A percentile compares a stretch with the other conserved stretches of the same genome.
phyloP scores from a whole-genome alignment of 30 jellyfish, hydroid and myxozoan genomes.

The Cassiopea andromeda region DNA sequence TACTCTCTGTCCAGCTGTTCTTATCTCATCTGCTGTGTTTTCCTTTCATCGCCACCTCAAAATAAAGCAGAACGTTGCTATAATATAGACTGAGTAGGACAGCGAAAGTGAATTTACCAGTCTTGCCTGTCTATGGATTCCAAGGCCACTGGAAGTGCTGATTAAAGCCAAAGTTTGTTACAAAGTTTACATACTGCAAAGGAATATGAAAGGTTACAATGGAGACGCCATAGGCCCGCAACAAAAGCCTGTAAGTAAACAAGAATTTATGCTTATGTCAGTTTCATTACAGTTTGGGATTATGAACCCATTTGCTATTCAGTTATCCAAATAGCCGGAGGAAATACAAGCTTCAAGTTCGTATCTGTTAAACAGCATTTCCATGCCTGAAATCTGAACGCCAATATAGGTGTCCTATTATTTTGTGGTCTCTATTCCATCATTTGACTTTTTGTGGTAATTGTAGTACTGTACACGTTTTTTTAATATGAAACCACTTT shows the following conservation, averaged over 20 bases:
- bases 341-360: no score
- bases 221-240: conserved; percentile 15
- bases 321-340: no score
- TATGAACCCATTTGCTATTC: background rate
- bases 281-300: background rate
- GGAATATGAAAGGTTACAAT: background rate
- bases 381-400: no score
- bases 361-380: no score
- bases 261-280: background rate
- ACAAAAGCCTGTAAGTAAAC: conserved; percentile 10
- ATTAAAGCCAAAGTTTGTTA: background rate
- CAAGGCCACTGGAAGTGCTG: background rate
- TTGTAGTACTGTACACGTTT: no score
- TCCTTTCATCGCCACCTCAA: conserved; percentile 19
- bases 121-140: no score
- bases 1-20: conserved; percentile 53
- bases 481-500: no score
- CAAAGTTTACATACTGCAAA: no score
- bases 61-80: background rate
- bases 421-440: no score
- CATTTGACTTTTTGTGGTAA: no score
- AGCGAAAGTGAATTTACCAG: no score
- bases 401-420: no score
- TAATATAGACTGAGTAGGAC: background rate
- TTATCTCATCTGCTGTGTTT: background rate